Evolutionary conservation across 2,888 invertebrate genomes (phyloP).

Genomic region (Apodemia zela): DNA sequence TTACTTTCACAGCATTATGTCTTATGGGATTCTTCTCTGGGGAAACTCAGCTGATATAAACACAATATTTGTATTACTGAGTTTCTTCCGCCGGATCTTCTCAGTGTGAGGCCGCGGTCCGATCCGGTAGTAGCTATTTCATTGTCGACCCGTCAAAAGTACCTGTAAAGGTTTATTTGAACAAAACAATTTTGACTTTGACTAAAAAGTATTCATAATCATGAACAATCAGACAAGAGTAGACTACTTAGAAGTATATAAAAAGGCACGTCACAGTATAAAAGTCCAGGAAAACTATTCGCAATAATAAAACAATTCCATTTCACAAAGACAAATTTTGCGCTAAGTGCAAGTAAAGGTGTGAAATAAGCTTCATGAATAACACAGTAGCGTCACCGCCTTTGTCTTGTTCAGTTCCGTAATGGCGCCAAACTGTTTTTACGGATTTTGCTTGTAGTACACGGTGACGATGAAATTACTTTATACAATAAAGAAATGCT

Average conservation of each 20-base stretch:
- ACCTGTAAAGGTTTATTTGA: no score
- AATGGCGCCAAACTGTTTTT: slow-evolving; percentile 47
- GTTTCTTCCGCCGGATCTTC: no score
- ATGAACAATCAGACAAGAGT: background rate
- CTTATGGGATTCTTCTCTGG: no score
- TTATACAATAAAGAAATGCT: slow-evolving; percentile 1
- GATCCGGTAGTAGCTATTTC: no score
- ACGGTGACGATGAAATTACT: slow-evolving; percentile 3
- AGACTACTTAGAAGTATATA: background rate
- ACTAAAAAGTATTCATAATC: no score
- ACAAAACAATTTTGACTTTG: no score
- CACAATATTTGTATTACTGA: no score
- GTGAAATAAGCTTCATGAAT: slow-evolving; percentile 55
- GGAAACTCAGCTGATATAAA: no score
- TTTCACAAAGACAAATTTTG: slow-evolving; percentile 56
- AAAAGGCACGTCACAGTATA: slow-evolving; percentile 13
- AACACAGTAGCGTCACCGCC: slow-evolving; percentile 58
- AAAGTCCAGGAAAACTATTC: slow-evolving; percentile 22
- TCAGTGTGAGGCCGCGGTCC: no score
- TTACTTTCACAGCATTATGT: no score
- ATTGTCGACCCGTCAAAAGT: no score
- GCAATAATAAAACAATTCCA: slow-evolving; percentile 50
- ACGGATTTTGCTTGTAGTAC: slow-evolving; percentile 24
- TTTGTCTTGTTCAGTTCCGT: slow-evolving; percentile 50
- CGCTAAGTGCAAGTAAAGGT: slow-evolving; percentile 55